Evolutionary conservation across 30 jellyfish, hydroid and myxozoan genomes (phyloP).

Genomic region (Hydractinia echinata): DNA sequence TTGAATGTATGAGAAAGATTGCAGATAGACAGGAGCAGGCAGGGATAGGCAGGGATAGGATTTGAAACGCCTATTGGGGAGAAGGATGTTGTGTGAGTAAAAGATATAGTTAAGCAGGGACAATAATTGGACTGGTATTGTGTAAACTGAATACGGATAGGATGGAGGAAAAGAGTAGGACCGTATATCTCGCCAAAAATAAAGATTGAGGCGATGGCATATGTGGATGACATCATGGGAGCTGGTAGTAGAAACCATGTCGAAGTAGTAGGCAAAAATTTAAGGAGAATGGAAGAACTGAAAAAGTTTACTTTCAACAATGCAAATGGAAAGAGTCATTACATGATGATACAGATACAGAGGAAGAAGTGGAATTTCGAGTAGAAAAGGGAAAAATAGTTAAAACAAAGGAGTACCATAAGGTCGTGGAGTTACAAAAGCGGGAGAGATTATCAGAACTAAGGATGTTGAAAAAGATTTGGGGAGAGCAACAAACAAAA

Average conservation of each 20-base stretch:
- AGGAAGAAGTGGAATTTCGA: too few species aligned
- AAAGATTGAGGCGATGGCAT: background rate
- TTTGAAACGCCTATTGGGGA: background rate
- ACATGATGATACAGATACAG: too few species aligned
- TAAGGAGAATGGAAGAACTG: background rate
- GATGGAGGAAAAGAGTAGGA: background rate
- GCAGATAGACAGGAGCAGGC: slow-evolving; percentile 34
- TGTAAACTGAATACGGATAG: background rate
- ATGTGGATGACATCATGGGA: background rate
- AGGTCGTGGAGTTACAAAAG: too few species aligned
- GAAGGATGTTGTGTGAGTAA: background rate
- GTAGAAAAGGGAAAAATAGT: too few species aligned
- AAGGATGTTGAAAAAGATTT: too few species aligned
- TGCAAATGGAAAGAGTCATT: too few species aligned
- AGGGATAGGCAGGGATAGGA: background rate
- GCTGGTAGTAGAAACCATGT: background rate
- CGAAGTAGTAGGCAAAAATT: background rate
- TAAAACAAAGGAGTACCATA: too few species aligned
- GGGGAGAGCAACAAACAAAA: too few species aligned
- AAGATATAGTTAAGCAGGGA: background rate
- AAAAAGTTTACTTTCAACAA: background rate
- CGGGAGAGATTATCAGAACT: too few species aligned
- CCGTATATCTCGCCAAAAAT: background rate
- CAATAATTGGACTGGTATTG: background rate
- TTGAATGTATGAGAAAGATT: background rate